These are phyloP conservation scores for Pyrgilauda ruficollis DNA, from an alignment of 2,113 vertebrate species.

Conservation along the genomic window DNA sequence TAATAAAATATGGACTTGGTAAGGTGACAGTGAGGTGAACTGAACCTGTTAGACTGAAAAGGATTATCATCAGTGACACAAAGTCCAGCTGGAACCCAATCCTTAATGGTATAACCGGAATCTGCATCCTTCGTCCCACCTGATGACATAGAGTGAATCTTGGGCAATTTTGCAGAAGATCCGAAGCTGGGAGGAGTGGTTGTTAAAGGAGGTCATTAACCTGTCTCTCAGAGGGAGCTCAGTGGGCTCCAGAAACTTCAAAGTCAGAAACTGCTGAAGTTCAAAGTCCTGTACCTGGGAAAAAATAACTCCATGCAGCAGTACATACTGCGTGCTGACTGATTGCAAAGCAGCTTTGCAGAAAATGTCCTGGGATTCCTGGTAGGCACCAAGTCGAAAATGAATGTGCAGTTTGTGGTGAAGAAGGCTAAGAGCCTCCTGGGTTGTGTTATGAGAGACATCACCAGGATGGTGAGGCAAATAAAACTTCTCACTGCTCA, in stretches of 20 bases:
- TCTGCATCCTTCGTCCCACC: background rate
- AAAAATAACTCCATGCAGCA: background rate
- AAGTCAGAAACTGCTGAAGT: no score
- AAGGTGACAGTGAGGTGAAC: background rate
- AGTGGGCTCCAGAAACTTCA: background rate
- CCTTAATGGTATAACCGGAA: background rate
- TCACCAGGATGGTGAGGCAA: background rate
- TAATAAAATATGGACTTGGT: background rate
- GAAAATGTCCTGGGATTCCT: background rate
- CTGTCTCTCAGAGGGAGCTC: background rate
- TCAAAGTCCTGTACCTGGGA: background rate
- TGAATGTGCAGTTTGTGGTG: background rate
- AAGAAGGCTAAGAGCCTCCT: background rate
- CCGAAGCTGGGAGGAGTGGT: background rate
- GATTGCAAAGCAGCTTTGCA: background rate
- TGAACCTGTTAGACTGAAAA: background rate
- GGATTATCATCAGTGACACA: background rate
- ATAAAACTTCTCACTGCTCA: background rate
- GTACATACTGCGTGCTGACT: background rate
- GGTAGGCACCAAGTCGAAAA: background rate
- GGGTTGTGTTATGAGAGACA: background rate
- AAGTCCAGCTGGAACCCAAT: background rate
- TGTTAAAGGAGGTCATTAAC: background rate
- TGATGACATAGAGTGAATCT: background rate
- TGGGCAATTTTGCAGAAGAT: background rate